phyloP scores from a whole-genome alignment of 1,140 invertebrate genomes.

The Pinna nobilis region DNA sequence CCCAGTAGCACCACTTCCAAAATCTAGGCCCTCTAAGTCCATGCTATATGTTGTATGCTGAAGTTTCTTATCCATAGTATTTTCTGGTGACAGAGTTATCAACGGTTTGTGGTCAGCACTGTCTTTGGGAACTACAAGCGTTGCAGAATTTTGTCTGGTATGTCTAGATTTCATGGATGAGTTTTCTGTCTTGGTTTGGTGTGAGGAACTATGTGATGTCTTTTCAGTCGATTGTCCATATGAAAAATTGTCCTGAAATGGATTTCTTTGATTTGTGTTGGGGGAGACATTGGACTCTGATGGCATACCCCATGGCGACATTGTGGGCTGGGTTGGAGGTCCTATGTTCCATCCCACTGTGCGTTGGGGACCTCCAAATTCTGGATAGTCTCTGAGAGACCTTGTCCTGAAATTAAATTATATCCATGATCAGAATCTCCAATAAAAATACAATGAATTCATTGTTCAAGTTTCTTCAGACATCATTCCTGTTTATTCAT shows the following conservation, averaged over 20 bases:
- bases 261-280: constrained; percentile 2
- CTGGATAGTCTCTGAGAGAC: not conserved
- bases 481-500: too few species aligned
- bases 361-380: too few species aligned
- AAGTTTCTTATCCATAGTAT: not conserved
- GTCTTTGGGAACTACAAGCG: not conserved
- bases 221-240: not conserved
- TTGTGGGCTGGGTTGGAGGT: not conserved
- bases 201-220: not conserved
- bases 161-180: not conserved
- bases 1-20: constrained; percentile 14
- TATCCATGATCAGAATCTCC: too few species aligned
- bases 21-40: constrained; percentile 62
- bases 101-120: not conserved
- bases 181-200: not conserved
- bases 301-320: not conserved
- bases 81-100: not conserved
- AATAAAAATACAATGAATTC: too few species aligned
- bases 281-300: not conserved
- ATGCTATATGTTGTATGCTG: constrained; percentile 15
- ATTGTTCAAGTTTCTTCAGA: too few species aligned
- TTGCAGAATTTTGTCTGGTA: not conserved
- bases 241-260: constrained; percentile 24
- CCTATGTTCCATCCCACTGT: not conserved
- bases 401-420: not conserved